phyloP scores from a whole-genome alignment of 30 jellyfish, hydroid and myxozoan species.

The Pelagia noctiluca region DNA sequence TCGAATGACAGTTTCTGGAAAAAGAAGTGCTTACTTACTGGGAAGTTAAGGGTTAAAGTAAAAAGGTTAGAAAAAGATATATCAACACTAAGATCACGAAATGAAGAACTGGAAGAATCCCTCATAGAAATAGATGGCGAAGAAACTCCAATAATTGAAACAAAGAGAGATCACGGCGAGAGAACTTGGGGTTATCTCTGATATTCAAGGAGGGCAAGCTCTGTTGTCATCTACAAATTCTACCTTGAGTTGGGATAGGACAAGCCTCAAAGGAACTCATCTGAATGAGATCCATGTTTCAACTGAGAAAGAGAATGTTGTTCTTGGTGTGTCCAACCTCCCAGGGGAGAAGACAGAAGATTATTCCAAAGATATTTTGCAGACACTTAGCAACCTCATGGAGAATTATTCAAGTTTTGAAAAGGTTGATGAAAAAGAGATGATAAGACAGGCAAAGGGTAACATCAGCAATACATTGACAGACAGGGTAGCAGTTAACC shows the following conservation, averaged over 20 bases:
- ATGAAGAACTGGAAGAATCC: too few species aligned
- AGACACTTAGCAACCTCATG: not conserved
- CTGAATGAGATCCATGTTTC: not conserved
- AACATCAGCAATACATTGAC: not conserved
- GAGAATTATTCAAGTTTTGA: conserved; percentile 1
- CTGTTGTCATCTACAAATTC: not conserved
- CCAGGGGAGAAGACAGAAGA: conserved; percentile 15
- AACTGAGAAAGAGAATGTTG: not conserved
- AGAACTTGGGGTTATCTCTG: conserved; percentile 18
- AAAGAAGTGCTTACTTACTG: too few species aligned
- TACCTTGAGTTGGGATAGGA: conserved; percentile 13
- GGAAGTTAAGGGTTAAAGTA: too few species aligned
- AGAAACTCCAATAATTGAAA: not conserved
- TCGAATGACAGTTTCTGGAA: too few species aligned
- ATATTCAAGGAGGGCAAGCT: conserved; percentile 1
- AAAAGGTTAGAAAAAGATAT: too few species aligned
- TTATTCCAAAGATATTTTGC: not conserved
- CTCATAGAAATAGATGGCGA: not conserved
- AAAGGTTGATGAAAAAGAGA: not conserved
- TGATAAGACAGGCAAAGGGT: not conserved
- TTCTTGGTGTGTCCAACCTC: not conserved
- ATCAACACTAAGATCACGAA: too few species aligned
- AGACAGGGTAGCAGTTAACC: conserved; percentile 11
- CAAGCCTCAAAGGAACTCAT: conserved; percentile 1
- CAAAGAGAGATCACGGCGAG: too few species aligned